Evolutionary conservation across 2,113 vertebrate genomes (phyloP), one percentile per base, ranked within the genome.

Genomic region (Cyprinus carpio): DNA sequence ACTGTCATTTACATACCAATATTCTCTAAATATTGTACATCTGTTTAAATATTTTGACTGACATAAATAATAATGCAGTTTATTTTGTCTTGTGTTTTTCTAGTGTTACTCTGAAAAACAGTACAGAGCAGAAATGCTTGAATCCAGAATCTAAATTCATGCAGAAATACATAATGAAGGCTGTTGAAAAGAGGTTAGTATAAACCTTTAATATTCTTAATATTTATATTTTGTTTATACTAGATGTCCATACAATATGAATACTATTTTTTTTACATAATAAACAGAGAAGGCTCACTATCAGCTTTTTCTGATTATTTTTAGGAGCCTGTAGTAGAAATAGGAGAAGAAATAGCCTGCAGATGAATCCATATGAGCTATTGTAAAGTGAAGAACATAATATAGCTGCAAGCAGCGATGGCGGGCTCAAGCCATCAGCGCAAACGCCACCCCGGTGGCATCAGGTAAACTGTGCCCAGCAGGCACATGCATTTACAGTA

Each of bases 111-210:
- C 31, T 87, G 25, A 85, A 83, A 20, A 83, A 75, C 49, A 13
- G 18, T 2, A 34, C 31, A 75, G 15, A 31, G 18, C 75, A 79
- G 11, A 87, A 83, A 83, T 87, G 86, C 23, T 49, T 85, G 46
- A 89, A 87, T 27, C 81, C 86, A 23, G 75, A 87, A 37, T 85
- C 86, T n/a, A 74, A 51, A 16, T 87, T 89, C 54, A 82, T 51
- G 5, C 56, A 71, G 25, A 87, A 85, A 34, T 51, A 62, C 49
- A 31, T 87, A 46, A 80, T 12, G 34, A 85, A 13, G 40, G 56
- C 56, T n/a, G 11, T 87, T 64, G 13, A 86, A 78, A 86, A 87
- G 56, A 88, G 87, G 87, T 69, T 37, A 76, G 71, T 56, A 18
- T 60, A 27, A 49, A n/a, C 12, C 2, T 43, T 43, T 27, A 75